These are phyloP conservation scores for Lacerta viridis DNA, from an alignment of 2,797 vertebrate genomes.

Conservation along the genomic window DNA sequence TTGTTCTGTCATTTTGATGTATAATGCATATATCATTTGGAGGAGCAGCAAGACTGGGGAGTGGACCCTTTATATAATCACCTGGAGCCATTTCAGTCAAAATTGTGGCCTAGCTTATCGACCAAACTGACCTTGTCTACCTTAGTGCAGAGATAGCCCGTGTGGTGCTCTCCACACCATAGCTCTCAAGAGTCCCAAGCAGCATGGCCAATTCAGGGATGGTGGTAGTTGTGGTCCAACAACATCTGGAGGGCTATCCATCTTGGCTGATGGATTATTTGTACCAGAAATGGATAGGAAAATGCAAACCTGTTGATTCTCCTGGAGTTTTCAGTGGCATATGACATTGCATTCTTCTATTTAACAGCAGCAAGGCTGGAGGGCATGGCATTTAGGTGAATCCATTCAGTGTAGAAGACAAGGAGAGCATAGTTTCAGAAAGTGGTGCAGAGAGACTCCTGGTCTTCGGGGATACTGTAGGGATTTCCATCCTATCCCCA, in stretches of 20 bases:
- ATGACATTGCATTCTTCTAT: neutral
- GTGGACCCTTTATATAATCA: neutral
- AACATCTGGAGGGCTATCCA: too few relatives aligned
- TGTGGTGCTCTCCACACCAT: too few relatives aligned
- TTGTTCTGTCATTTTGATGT: neutral
- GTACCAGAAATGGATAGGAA: neutral
- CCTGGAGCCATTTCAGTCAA: neutral
- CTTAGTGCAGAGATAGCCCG: too few relatives aligned
- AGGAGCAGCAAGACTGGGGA: neutral
- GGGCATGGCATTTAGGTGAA: neutral
- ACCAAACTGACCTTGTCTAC: neutral
- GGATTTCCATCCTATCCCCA: neutral
- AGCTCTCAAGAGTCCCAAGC: too few relatives aligned
- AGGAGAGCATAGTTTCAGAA: neutral
- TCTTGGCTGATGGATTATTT: neutral
- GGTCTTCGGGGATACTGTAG: neutral
- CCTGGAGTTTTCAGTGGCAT: neutral
- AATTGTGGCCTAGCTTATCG: neutral
- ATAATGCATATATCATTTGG: neutral
- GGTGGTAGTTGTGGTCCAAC: too few relatives aligned
- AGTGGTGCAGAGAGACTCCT: neutral
- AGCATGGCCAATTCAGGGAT: too few relatives aligned
- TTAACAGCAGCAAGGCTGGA: neutral
- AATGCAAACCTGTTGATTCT: neutral
- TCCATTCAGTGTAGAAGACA: neutral